Evolutionary conservation across 2,888 invertebrate species (phyloP).

Genomic region (Melieria crassipennis): DNA sequence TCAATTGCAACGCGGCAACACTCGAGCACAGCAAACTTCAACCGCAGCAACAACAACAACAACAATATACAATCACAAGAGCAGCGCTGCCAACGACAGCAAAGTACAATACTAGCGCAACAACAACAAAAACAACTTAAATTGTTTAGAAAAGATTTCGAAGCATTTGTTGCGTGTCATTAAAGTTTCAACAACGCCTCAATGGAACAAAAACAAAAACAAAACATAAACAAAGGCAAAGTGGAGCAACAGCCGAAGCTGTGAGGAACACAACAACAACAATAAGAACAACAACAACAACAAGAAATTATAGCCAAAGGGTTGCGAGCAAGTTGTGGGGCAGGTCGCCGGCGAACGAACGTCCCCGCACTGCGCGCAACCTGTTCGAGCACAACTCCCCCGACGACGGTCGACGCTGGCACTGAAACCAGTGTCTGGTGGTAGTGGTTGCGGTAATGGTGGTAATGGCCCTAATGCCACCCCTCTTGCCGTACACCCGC

Average conservation of each 20-base stretch:
- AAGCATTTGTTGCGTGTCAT: constrained; percentile 53
- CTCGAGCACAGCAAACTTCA: constrained; percentile 19
- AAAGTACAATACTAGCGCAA: neutral
- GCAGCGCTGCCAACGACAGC: constrained; percentile 22
- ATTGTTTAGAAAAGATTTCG: constrained; percentile 44
- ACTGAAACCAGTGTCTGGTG: too few species aligned
- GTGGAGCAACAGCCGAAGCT: neutral
- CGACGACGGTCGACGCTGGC: too few species aligned
- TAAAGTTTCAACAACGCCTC: constrained; percentile 57
- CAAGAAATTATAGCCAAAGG: neutral
- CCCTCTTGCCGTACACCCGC: too few species aligned
- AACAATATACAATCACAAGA: constrained; percentile 4
- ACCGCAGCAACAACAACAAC: constrained; percentile 16
- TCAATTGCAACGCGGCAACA: constrained; percentile 9
- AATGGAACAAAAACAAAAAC: constrained; percentile 55
- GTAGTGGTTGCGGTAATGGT: too few species aligned
- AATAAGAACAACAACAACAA: neutral
- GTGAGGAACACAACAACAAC: neutral
- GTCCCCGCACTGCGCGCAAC: constrained; percentile 38
- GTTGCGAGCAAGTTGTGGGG: neutral
- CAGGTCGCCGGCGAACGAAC: constrained; percentile 1
- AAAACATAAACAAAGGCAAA: constrained; percentile 29
- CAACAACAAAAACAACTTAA: constrained; percentile 38
- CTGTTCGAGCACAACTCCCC: neutral
- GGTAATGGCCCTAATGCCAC: too few species aligned